Percentiles rank a stretch among this genome's conserved stretches.
Evolutionary conservation across 2,888 invertebrate genomes (phyloP).

Genomic region (Drosophila falleni): DNA sequence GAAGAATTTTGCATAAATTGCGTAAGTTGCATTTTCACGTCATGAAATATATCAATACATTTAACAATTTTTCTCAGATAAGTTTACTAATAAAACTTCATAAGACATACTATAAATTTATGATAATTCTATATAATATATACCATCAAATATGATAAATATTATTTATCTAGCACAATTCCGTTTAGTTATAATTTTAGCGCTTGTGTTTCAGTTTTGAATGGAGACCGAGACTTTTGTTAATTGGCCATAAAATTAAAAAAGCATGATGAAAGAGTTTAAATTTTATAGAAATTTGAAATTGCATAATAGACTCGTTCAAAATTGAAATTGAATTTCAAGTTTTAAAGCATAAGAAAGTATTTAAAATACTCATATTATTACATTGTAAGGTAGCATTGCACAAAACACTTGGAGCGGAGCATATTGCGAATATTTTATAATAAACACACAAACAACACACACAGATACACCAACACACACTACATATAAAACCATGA

Average conservation of each 20-base stretch:
- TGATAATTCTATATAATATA: constrained; percentile 7
- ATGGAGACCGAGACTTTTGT: constrained; percentile 52
- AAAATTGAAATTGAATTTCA: constrained; percentile 59
- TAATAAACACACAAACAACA: constrained; percentile 10
- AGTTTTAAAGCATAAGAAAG: constrained; percentile 12
- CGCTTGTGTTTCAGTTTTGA: constrained; percentile 75
- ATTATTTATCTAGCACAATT: constrained; percentile 65
- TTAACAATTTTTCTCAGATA: constrained; percentile 20
- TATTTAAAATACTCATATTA: constrained; percentile 12
- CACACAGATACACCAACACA: not conserved
- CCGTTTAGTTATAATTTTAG: constrained; percentile 67
- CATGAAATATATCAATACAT: constrained; percentile 3
- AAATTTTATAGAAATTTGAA: constrained; percentile 23
- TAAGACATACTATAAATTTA: constrained; percentile 11
- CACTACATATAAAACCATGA: constrained; percentile 19
- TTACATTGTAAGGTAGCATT: constrained; percentile 49
- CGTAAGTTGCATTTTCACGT: constrained; percentile 58
- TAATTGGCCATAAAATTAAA: constrained; percentile 60
- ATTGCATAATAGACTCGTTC: constrained; percentile 53
- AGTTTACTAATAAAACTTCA: constrained; percentile 25
- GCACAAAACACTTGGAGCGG: constrained; percentile 40
- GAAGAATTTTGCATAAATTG: constrained; percentile 16
- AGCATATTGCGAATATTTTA: constrained; percentile 3
- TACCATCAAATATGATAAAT: constrained; percentile 28
- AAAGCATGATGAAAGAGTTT: constrained; percentile 59